Evolutionary conservation across 2,113 vertebrate genomes (phyloP).

Genomic region (Riparia riparia): DNA sequence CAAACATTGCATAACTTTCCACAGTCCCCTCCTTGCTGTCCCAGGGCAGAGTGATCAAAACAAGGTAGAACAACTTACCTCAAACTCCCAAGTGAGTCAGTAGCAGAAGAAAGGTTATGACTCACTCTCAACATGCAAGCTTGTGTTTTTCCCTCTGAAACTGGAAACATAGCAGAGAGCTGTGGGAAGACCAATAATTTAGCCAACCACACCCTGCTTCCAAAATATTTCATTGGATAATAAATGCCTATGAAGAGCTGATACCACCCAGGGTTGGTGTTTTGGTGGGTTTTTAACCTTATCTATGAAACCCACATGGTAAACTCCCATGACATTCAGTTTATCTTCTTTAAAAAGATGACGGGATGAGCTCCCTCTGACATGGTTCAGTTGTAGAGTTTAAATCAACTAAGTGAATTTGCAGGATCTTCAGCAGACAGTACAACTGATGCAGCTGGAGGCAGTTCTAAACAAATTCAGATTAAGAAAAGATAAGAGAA

Average conservation of each 20-base stretch:
- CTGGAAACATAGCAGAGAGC: slow-evolving; percentile 2
- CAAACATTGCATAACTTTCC: slow-evolving; percentile 43
- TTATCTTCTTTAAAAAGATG: slow-evolving; percentile 31
- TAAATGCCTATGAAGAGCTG: not conserved
- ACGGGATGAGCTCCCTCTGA: not conserved
- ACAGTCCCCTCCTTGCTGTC: not conserved
- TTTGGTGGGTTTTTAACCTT: not conserved
- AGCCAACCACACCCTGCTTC: slow-evolving; percentile 35
- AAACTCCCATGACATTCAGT: not conserved
- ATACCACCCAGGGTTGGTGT: not conserved
- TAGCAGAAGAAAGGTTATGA: slow-evolving; percentile 33
- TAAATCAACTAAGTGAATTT: not conserved
- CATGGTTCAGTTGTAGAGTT: not conserved
- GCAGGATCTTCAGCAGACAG: not conserved
- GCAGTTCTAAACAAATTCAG: not conserved
- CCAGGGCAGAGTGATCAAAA: not conserved
- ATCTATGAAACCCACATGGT: slow-evolving; percentile 44
- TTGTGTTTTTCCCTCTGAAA: slow-evolving; percentile 51
- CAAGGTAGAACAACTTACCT: slow-evolving; percentile 58
- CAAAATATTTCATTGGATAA: slow-evolving; percentile 35
- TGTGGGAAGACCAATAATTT: slow-evolving; percentile 36
- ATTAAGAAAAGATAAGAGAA: not conserved
- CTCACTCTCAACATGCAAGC: slow-evolving; percentile 19
- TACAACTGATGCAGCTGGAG: not conserved
- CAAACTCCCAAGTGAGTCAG: slow-evolving; percentile 54